Evolutionary conservation across 2,113 vertebrate genomes (phyloP).

Genomic region (Astur gentilis): DNA sequence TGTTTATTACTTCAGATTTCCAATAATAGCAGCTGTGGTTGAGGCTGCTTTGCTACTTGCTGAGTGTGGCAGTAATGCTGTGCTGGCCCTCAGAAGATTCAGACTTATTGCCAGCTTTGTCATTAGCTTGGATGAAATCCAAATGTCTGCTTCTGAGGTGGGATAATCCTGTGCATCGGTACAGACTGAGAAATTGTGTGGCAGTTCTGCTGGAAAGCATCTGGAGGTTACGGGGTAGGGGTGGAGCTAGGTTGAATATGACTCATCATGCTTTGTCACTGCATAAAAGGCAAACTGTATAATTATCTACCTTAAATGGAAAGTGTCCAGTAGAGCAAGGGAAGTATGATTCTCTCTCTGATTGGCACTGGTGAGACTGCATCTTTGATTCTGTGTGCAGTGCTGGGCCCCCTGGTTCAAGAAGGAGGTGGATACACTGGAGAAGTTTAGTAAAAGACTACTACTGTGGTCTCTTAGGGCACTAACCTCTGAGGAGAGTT

Average conservation of each 20-base stretch:
- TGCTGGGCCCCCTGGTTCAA: not conserved
- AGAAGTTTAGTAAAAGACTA: not conserved
- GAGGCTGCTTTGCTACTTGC: not conserved
- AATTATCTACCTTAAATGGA: not conserved
- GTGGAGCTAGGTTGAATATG: not conserved
- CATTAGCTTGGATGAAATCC: constrained; percentile 10
- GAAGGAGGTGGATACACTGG: not conserved
- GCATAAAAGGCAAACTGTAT: not conserved
- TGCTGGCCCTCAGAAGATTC: not conserved
- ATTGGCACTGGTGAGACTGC: not conserved
- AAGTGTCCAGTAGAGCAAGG: not conserved
- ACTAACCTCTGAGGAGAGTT: not conserved
- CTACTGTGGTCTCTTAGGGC: not conserved
- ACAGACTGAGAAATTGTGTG: not conserved
- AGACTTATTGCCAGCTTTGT: not conserved
- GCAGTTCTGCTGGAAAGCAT: not conserved
- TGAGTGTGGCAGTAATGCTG: not conserved
- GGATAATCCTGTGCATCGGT: not conserved
- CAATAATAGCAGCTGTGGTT: constrained; percentile 1
- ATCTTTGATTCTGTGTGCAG: not conserved
- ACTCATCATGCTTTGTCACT: not conserved
- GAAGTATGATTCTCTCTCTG: not conserved
- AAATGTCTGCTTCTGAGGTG: not conserved
- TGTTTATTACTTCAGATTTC: not conserved
- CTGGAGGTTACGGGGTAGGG: not conserved